Base-by-base conservation (phyloP, 2,888 invertebrate species). In the Nebria salina region DNA sequence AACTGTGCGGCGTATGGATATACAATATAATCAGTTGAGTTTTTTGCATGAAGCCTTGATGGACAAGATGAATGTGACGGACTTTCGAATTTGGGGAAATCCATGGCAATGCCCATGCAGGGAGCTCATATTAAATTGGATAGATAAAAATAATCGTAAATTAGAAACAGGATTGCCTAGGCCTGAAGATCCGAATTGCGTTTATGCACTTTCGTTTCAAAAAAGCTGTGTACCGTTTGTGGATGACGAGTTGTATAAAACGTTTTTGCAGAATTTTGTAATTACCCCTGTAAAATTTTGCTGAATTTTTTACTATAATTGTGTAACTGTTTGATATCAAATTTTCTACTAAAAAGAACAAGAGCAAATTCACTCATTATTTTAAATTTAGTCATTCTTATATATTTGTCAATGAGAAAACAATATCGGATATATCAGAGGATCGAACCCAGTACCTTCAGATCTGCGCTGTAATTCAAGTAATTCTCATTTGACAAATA, bases 81-180 rank as follows among this genome's bases (percentile, higher is more conserved):
- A 65, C 65, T 42, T 76, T 34, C 9, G 43, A 7, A 64, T 72
- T 65, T 81, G 81, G 81, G 81, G 76, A 0, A 81, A 81, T 43
- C 76, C 81, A 7, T 81, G 81, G 81, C 81, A 81, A 43, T 81
- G 81, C 26, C 81, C 81, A 7, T 81, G 81, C 25, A 64, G 41
- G 41, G 72, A 72, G 26, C 4, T 65, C 7, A 72, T 81, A 20
- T 72, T 65, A 65, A 26, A 34, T 43, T 81, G 81, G 81, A 70
- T 76, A 7, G 9, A 34, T 25, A 81, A 76, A 15, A 76, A 76
- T 42, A 65, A 65, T 72, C 54, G 73, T 25, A 20, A 76, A 2
- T 75, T 72, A 20, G n/a, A 13, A 9, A 20, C n/a, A 43, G 76
- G 81, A 11, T 25, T 81, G 26, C 41, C 76, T 2, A 76, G 81